Base-by-base conservation (phyloP, 2,888 invertebrate genomes). In the Leucophora obtusa region DNA sequence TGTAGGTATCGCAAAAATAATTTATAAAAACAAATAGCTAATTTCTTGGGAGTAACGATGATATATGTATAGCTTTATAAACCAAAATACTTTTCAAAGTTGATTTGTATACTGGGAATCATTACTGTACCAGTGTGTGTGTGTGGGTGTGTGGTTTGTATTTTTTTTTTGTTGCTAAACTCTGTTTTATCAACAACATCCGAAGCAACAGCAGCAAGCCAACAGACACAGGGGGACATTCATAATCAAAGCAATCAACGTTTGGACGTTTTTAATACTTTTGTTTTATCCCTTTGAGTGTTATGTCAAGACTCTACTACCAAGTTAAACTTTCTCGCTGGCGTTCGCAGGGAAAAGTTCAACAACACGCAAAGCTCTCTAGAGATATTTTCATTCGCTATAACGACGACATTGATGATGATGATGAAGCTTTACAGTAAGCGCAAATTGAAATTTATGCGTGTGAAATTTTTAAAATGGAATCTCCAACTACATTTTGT, bases 241-340 rank as follows among this genome's bases (percentile, higher is more conserved):
- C 85, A 85, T 85, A 87, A 86, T 87, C 85, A 86, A 87, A 87
- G 87, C 88, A 88, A 88, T 87, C 87, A 88, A 88, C 87, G 87
- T 86, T 87, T 87, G 87, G 88, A 87, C 87, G 85, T 85, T 87
- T 88, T 87, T 87, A 88, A 87, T 87, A 87, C 88, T 87, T 82
- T 87, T 86, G 82, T 84, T 79, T 83, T 82, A 84, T 84, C 83
- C 84, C 81, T 84, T 83, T 84, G 85, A 82, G 84, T 83, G 74
- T 82, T 76, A 51, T 74, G 77, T 73, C 77, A 79, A 68, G 63
- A 81, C 68, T 75, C 76, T 18, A 56, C 33, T 28, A 72, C 60
- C 53, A 72, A 60, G 68, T 58, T 43, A 79, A 69, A 82, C 73
- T 80, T 78, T 77, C 33, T 71, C 71, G 51, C 59, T 78, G 78